phyloP scores from a whole-genome alignment of 2,888 invertebrate genomes.

The Euspilapteryx auroguttella region DNA sequence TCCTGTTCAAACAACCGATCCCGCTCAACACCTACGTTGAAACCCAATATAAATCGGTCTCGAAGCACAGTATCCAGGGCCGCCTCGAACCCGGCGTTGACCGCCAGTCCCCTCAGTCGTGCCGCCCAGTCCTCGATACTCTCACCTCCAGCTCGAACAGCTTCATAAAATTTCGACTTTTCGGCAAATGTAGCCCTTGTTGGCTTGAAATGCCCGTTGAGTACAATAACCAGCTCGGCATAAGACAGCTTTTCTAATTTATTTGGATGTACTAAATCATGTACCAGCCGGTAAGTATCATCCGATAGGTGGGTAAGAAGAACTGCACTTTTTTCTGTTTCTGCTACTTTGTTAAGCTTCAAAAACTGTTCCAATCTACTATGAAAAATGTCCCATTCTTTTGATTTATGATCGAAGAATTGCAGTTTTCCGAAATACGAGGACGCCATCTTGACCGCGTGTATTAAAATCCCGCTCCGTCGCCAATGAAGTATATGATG shows the following conservation, averaged over 20 bases:
- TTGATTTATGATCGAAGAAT: slow-evolving; percentile 1
- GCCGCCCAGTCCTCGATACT: slow-evolving; percentile 1
- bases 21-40: slow-evolving; percentile 1
- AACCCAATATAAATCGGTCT: slow-evolving; percentile 6
- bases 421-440: not conserved
- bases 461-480: too few relatives aligned
- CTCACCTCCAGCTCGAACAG: not conserved
- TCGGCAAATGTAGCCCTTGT: slow-evolving; percentile 1
- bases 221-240: not conserved
- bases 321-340: slow-evolving; percentile 1
- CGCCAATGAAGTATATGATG: too few relatives aligned
- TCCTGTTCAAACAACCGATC: slow-evolving; percentile 1
- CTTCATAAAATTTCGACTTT: not conserved
- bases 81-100: slow-evolving; percentile 1
- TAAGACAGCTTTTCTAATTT: not conserved
- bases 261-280: not conserved
- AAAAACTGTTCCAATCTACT: not conserved
- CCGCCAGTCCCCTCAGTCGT: slow-evolving; percentile 2
- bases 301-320: slow-evolving; percentile 1
- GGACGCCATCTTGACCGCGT: too few relatives aligned
- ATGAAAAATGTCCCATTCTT: slow-evolving; percentile 1
- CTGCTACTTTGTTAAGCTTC: slow-evolving; percentile 1
- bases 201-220: slow-evolving; percentile 1
- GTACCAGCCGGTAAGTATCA: not conserved
- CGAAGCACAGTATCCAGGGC: slow-evolving; percentile 1